Base-by-base conservation (phyloP, 2,113 vertebrate genomes). In the Oenanthe oenanthe region DNA sequence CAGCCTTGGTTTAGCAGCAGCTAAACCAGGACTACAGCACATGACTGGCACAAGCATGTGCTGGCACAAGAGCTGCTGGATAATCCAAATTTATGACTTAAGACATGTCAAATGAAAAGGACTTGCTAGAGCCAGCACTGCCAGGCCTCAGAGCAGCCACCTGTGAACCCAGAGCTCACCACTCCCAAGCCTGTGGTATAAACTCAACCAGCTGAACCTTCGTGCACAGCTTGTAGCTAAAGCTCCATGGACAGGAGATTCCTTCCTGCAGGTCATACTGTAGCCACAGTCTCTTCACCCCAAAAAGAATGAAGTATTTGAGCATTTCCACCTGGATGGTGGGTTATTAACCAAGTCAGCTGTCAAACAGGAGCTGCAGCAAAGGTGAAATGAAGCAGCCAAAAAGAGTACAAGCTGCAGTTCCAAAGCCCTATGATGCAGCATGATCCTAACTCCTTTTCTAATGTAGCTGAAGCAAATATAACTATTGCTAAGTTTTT, bases 31-130 rank as follows among this genome's bases (percentile, higher is more conserved):
- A 40, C 58, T 38, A 31, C 12, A 80, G 71, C 81, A 57, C 71
- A 82, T 94, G 95, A 96, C 8, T 88, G 95, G 95, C 94, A 96
- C 83, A 24, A 76, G 63, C 94, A 94, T 40, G 58, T 95, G 91
- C 85, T 34, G 34, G 82, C 92, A 93, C 71, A 62, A 16, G 79
- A 3, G 28, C 81, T 86, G 42, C 50, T 21, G 75, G 60, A 83
- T 43, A 85, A 92, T 63, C 88, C 92, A 92, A 92, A 86, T 88
- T 88, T 90, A 80, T 16, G n/a, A 16, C 63, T 88, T 7, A 54
- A 71, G 28, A 58, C 57, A 40, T 0, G 8, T 19, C 85, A 65
- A 53, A 79, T 7, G 20, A 45, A 66, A 75, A 79, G 67, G 32
- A 88, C 58, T 53, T 40, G 58, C 70, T 48, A 17, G 56, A 79